Evolutionary conservation across 2,113 vertebrate genomes (phyloP).

Genomic region (Cettia cetti): DNA sequence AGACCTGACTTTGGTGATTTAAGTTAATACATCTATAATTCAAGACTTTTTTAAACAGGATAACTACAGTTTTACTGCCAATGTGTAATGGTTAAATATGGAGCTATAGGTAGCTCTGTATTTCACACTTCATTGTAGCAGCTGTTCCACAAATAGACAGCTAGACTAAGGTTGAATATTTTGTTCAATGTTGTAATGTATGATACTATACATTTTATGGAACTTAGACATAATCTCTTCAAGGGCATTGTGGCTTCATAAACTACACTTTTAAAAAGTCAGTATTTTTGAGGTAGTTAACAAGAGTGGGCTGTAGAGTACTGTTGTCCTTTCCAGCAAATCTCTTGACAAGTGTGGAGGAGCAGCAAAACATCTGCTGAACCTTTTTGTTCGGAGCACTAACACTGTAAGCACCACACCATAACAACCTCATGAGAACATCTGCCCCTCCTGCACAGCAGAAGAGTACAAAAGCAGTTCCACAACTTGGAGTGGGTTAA

Average conservation of each 20-base stretch:
- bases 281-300: background rate
- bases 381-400: background rate
- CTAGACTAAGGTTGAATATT: background rate
- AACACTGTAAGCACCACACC: fast-evolving
- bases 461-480: background rate
- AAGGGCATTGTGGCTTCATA: background rate
- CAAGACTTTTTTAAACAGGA: background rate
- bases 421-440: too few species aligned
- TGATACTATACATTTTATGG: background rate
- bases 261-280: background rate
- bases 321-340: background rate
- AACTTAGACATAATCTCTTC: background rate
- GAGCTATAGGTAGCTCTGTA: background rate
- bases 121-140: background rate
- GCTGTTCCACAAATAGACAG: background rate
- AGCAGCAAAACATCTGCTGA: background rate
- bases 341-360: background rate
- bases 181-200: background rate
- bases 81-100: background rate
- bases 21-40: background rate
- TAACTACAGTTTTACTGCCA: background rate
- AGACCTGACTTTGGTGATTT: background rate
- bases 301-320: background rate
- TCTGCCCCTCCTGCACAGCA: background rate
- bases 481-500: background rate